A percentile compares a stretch with the other conserved stretches of the same genome.
These are phyloP conservation scores for Cydia amplana DNA, from an alignment of 1,140 invertebrate genomes.

Conservation along the genomic window DNA sequence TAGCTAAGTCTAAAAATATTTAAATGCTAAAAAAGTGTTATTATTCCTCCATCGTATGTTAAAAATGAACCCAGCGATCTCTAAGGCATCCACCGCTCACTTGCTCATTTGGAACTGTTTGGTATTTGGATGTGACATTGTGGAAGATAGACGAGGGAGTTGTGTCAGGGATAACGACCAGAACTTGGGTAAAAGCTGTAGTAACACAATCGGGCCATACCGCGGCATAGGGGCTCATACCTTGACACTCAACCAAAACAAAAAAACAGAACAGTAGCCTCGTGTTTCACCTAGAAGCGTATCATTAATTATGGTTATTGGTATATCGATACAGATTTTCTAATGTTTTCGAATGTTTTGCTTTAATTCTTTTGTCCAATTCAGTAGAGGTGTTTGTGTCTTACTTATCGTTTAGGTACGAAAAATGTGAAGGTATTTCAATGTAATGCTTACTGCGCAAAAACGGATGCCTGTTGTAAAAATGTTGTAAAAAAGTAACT, in stretches of 20 bases:
- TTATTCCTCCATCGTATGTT: neutral
- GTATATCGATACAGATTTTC: slow-evolving; percentile 61
- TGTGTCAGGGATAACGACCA: slow-evolving; percentile 62
- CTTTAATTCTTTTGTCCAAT: slow-evolving; percentile 18
- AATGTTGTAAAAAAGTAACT: neutral
- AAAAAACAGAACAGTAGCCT: slow-evolving; percentile 69
- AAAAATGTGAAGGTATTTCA: neutral
- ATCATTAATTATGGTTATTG: slow-evolving; percentile 55
- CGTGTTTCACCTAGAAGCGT: slow-evolving; percentile 75
- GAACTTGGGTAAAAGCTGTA: slow-evolving; percentile 65
- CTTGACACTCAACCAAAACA: slow-evolving; percentile 64
- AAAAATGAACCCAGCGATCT: neutral
- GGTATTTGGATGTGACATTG: slow-evolving; percentile 59
- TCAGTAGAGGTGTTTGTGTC: neutral
- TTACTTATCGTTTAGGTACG: neutral
- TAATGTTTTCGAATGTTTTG: slow-evolving; percentile 42
- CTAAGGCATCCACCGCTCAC: neutral
- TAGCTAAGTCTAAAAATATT: neutral
- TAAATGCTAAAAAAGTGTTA: neutral
- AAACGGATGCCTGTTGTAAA: neutral
- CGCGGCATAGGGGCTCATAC: slow-evolving; percentile 71
- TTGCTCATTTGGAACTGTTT: slow-evolving; percentile 1
- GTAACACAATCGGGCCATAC: slow-evolving; percentile 65
- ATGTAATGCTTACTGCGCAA: neutral
- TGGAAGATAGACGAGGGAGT: slow-evolving; percentile 57